These are phyloP conservation scores for Siderastrea siderea DNA, from an alignment of 92 coral and sea anemone genomes.

Conservation along the genomic window DNA sequence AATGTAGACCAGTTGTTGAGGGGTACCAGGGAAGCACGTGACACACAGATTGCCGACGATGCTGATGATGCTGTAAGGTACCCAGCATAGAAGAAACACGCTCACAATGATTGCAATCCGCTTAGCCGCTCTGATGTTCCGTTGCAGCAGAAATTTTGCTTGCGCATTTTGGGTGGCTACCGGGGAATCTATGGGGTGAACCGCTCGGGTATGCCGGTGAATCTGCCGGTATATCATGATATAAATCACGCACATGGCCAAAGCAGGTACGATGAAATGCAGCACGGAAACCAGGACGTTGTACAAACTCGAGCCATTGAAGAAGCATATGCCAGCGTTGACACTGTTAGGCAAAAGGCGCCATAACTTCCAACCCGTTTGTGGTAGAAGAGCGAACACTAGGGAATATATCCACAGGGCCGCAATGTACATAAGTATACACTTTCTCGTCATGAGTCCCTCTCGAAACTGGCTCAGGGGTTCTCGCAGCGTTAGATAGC, in stretches of 20 bases:
- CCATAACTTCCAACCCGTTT: slow-evolving; percentile 43
- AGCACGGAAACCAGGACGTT: slow-evolving; percentile 52
- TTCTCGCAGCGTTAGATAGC: slow-evolving; percentile 36
- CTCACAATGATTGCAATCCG: slow-evolving; percentile 72
- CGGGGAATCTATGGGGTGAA: not conserved
- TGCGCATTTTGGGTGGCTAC: slow-evolving; percentile 12
- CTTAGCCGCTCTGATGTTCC: slow-evolving; percentile 73
- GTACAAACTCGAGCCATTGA: slow-evolving; percentile 47
- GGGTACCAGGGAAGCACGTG: slow-evolving; percentile 2
- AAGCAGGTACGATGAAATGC: slow-evolving; percentile 68
- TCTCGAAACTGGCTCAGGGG: slow-evolving; percentile 53
- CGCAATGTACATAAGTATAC: slow-evolving; percentile 3
- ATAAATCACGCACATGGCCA: slow-evolving; percentile 68
- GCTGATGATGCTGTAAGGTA: slow-evolving; percentile 61
- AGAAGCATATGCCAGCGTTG: slow-evolving; percentile 42
- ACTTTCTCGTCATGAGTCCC: slow-evolving; percentile 26
- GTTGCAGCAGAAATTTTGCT: slow-evolving; percentile 25
- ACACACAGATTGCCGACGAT: slow-evolving; percentile 34
- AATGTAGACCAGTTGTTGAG: slow-evolving; percentile 39
- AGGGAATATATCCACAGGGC: slow-evolving; percentile 45
- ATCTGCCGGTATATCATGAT: slow-evolving; percentile 65
- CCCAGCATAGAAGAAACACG: slow-evolving; percentile 73
- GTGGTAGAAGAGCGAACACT: slow-evolving; percentile 35
- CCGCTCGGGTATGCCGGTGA: slow-evolving; percentile 24
- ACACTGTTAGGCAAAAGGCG: slow-evolving; percentile 5